Evolutionary conservation across 2,888 invertebrate genomes (phyloP), one percentile per base, ranked within the genome.

Genomic region (Choristoneura rosaceana): DNA sequence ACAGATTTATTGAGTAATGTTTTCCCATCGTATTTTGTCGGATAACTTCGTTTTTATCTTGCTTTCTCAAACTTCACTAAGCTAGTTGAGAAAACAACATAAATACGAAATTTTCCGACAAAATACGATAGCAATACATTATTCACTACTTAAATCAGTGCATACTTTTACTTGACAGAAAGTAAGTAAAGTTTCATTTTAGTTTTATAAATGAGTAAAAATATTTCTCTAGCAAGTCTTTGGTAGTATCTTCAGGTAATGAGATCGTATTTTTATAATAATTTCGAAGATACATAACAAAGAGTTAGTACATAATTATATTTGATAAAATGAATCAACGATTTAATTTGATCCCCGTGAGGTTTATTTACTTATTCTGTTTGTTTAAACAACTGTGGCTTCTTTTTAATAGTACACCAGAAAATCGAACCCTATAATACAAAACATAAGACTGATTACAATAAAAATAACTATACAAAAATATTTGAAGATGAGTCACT

Each of bases 191-290:
- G n/a, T 8, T 52, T 52, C 7, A 4, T n/a, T 15, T 52, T 52
- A 1, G 5, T n/a, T 61, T 38, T 17, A 34, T 45, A 50, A 61
- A 38, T 66, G 55, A 71, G 55, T 47, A 59, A 52, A 58, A 15
- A 25, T 47, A 8, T 58, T 77, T 78, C 79, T 78, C 77, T 78
- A 80, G 77, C 80, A 82, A 78, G 76, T 79, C 81, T 80, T 84
- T 81, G 79, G 73, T 76, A 80, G 65, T 75, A 77, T 70, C 81
- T 80, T 79, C 83, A 79, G 79, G 66, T 78, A 74, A 80, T 89
- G 88, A 89, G 88, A 89, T 89, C 88, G 87, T 84, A 80, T 75
- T 70, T 70, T 70, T 58, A 71, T 62, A 68, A 65, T 58, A 62
- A 47, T 67, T 58, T 25, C 33, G 62, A 71, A 71, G 71, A 67